Evolutionary conservation across 2,797 vertebrate species (phyloP).

Genomic region (Toxotes lorentzi): DNA sequence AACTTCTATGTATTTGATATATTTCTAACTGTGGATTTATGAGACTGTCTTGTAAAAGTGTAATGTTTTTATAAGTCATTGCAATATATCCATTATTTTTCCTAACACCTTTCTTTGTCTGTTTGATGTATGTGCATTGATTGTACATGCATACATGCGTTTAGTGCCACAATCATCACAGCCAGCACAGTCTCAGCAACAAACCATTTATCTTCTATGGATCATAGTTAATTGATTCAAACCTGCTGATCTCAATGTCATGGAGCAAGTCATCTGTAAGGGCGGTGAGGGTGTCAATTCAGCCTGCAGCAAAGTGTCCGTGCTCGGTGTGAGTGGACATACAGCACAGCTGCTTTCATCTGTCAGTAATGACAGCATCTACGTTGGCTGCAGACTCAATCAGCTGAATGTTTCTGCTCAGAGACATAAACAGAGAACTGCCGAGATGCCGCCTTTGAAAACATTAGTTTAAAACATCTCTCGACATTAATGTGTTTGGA

Average conservation of each 20-base stretch:
- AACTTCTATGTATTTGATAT: background rate
- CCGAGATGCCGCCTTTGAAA: slow-evolving; percentile 19
- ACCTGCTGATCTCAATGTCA: slow-evolving; percentile 57
- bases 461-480: background rate
- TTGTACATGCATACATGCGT: slow-evolving; percentile 21
- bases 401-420: slow-evolving; percentile 15
- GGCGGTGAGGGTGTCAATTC: slow-evolving; percentile 18
- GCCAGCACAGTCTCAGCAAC: slow-evolving; percentile 48
- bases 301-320: slow-evolving; percentile 29
- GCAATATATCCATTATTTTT: background rate
- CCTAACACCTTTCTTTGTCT: background rate
- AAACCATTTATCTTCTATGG: slow-evolving; percentile 35
- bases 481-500: slow-evolving; percentile 26
- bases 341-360: slow-evolving; percentile 33
- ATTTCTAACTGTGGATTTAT: background rate
- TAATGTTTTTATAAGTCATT: background rate
- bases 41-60: background rate
- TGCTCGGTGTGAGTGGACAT: slow-evolving; percentile 33
- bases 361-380: slow-evolving; percentile 46
- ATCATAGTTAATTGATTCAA: slow-evolving; percentile 47
- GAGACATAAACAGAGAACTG: slow-evolving; percentile 30
- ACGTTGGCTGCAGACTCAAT: slow-evolving; percentile 40
- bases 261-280: slow-evolving; percentile 58
- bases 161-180: slow-evolving; percentile 23
- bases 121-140: slow-evolving; percentile 12